Base-by-base conservation (phyloP, 2,113 vertebrate species). In the Galbula dea region DNA sequence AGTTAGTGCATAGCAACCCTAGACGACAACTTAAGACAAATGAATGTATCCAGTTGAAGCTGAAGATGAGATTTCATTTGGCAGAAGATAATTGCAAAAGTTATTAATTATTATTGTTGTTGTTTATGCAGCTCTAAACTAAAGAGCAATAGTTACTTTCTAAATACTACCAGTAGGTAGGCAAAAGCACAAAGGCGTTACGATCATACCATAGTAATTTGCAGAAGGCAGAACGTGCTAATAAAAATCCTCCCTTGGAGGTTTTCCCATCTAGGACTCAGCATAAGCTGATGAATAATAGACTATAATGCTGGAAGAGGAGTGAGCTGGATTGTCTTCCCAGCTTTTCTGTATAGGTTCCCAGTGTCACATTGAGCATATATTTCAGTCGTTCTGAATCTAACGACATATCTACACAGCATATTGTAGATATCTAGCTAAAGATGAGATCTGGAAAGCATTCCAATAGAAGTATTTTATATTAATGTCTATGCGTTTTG, bases 71-170 rank as follows among this genome's bases (percentile, higher is more conserved):
- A 94, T 89, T 95, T 90, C 49, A 66, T 88, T 89, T 86, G 67
- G 69, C 41, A 82, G 77, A 84, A 93, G 49, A 88, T 96, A 94
- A 96, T 94, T 95, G 86, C 58, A 94, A 54, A 96, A 90, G 62
- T 90, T 94, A 88, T 90, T 95, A 86, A 95, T 96, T 96, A 90
- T 65, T 93, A 88, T 95, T 86, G 65, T 39, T 84, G 69, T 77
- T 91, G 68, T 92, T 93, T 85, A 61, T 84, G 66, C 66, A 84
- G 62, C 73, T 86, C 41, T 88, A 92, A 62, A 66, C 88, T 75
- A 86, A 59, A 78, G 73, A 91, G 80, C 58, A 91, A 75, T 86
- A 92, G 83, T 15, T 57, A 51, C 65, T 93, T 96, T 74, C 39
- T 63, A 88, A 91, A 93, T 78, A 75, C 61, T 86, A 71, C 45